Conservation (phyloP, 2,888 invertebrate species). For the Eristalis pertinax region DNA sequence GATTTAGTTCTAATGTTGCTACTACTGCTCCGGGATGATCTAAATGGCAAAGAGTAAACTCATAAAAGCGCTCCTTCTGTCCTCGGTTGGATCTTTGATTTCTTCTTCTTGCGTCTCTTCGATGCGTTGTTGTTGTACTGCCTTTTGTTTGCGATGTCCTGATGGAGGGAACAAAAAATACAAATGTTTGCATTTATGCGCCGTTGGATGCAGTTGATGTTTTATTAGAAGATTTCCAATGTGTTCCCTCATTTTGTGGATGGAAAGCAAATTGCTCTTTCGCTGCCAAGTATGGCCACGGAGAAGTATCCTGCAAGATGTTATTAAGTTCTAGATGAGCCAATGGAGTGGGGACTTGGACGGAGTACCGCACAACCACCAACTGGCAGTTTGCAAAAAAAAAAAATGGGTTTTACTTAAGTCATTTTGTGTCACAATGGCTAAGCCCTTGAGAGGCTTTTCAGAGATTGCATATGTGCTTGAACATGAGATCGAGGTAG, state of each 20-base stretch:
- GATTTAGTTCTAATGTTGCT: slow-evolving; percentile 70
- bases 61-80: slow-evolving; percentile 59
- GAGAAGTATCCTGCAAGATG: not conserved
- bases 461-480: too few relatives aligned
- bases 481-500: too few relatives aligned
- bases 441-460: too few relatives aligned
- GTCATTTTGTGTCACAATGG: too few relatives aligned
- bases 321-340: not conserved
- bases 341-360: not conserved
- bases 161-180: slow-evolving; percentile 46
- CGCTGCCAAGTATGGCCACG: slow-evolving; percentile 29
- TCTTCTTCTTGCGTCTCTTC: slow-evolving; percentile 31
- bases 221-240: slow-evolving; percentile 55
- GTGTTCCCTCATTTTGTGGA: slow-evolving; percentile 50
- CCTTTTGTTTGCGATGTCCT: slow-evolving; percentile 51
- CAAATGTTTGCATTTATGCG: slow-evolving; percentile 69
- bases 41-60: slow-evolving; percentile 72
- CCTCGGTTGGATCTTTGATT: slow-evolving; percentile 29
- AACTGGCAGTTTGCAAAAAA: not conserved
- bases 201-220: slow-evolving; percentile 61
- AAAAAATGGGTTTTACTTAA: not conserved
- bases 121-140: slow-evolving; percentile 29
- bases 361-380: not conserved
- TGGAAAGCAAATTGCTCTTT: slow-evolving; percentile 37
- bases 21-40: slow-evolving; percentile 67